Conservation (phyloP, 2,113 vertebrate species). For the Gorilla gorilla region DNA sequence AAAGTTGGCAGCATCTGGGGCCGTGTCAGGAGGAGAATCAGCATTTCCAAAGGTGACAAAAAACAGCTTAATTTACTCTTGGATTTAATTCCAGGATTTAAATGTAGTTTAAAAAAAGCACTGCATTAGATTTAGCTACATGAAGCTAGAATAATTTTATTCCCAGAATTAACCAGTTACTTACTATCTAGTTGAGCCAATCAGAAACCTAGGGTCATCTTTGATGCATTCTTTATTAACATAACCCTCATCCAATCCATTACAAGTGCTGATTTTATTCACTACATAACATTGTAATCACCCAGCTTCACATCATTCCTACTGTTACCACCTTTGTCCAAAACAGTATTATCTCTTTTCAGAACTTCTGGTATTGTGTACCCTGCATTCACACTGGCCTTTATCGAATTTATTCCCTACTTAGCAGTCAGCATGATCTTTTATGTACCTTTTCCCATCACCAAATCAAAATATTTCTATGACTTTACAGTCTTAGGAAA, state of each 20-base stretch:
- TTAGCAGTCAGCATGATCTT: neutral
- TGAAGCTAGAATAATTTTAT: neutral
- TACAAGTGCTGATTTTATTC: neutral
- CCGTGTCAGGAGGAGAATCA: neutral
- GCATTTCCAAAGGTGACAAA: constrained; percentile 8
- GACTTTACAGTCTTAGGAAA: neutral
- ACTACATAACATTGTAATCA: too few relatives aligned
- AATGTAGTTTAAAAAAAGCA: neutral
- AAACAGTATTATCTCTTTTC: neutral
- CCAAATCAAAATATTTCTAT: neutral
- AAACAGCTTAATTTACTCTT: neutral
- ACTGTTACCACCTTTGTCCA: neutral
- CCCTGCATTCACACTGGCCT: neutral
- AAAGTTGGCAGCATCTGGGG: neutral
- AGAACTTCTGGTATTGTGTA: neutral
- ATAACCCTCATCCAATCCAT: neutral
- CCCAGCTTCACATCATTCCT: neutral
- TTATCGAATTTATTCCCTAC: neutral
- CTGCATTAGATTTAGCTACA: neutral
- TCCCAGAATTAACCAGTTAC: neutral
- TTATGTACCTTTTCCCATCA: neutral
- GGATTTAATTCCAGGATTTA: neutral
- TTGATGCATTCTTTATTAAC: neutral
- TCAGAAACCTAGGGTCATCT: neutral
- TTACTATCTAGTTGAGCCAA: neutral